phyloP scores from a whole-genome alignment of 2,888 invertebrate species.

The Eulithis prunata region DNA sequence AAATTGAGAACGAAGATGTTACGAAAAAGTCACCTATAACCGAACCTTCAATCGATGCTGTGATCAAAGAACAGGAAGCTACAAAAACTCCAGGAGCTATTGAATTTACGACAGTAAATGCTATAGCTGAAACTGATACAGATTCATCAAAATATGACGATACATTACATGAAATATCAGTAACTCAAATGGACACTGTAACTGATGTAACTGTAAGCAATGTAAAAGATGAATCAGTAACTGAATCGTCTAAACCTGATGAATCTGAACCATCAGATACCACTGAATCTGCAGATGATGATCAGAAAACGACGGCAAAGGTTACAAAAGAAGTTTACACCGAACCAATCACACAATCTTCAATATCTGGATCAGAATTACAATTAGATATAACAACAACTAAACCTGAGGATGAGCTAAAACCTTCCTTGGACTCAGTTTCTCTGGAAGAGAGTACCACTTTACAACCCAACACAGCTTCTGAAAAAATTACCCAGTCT shows the following conservation, averaged over 20 bases:
- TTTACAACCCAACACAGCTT: conserved; percentile 19
- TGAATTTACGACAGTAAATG: conserved; percentile 15
- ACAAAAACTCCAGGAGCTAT: conserved; percentile 14
- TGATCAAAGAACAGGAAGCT: conserved; percentile 9
- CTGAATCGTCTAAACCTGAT: conserved; percentile 15
- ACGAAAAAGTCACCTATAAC: conserved; percentile 14
- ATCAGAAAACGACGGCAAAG: conserved; percentile 11
- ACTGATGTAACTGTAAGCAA: conserved; percentile 10
- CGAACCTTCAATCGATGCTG: conserved; percentile 7
- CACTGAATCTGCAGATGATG: conserved; percentile 16
- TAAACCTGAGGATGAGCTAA: conserved; percentile 19
- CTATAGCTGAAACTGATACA: conserved; percentile 14
- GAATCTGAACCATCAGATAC: conserved; percentile 6
- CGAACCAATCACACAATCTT: conserved; percentile 11
- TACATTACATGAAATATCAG: conserved; percentile 4
- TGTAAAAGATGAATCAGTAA: conserved; percentile 12
- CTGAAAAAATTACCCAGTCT: conserved; percentile 24
- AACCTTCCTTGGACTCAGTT: conserved; percentile 10
- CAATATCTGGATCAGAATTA: conserved; percentile 9
- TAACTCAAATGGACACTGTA: conserved; percentile 17
- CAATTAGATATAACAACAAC: conserved; percentile 13
- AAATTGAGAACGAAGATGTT: conserved; percentile 18
- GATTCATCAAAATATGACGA: conserved; percentile 11
- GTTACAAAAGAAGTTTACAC: conserved; percentile 4
- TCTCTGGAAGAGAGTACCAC: conserved; percentile 18